Conservation (phyloP, 2,797 vertebrate genomes). For the Petrocephalus sullivani region DNA sequence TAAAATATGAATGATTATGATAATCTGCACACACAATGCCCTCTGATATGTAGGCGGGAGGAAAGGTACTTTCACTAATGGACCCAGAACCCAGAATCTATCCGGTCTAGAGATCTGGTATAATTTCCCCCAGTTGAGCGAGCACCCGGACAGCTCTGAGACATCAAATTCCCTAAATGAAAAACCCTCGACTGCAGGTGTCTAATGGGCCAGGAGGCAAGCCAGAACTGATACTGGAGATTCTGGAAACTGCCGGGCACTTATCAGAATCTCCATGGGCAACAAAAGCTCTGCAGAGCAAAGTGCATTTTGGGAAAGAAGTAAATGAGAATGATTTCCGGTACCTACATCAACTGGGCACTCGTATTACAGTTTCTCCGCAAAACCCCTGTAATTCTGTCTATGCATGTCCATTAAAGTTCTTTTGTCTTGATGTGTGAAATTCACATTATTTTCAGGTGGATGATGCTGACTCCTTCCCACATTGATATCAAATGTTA, state of each 20-base stretch:
- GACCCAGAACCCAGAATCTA: not conserved
- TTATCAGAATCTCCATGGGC: slow-evolving; percentile 5
- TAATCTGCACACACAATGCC: slow-evolving; percentile 1
- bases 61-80: not conserved
- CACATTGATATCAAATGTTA: no score
- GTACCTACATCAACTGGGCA: not conserved
- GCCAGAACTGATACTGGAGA: not conserved
- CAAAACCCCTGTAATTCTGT: no score
- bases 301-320: not conserved
- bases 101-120: not conserved
- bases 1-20: not conserved
- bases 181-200: not conserved
- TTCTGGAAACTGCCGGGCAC: not conserved
- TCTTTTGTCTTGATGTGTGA: no score
- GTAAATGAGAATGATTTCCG: not conserved
- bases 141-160: slow-evolving; percentile 12
- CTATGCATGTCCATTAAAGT: no score
- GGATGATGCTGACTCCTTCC: no score
- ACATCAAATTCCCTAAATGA: not conserved
- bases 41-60: not conserved
- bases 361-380: not conserved
- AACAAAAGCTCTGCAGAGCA: not conserved
- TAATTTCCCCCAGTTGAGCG: not conserved
- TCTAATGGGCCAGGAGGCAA: not conserved
- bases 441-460: no score